These are phyloP conservation scores for Pseudomyrmex cubaensis DNA, from an alignment of 1,140 invertebrate species.

Conservation along the genomic window DNA sequence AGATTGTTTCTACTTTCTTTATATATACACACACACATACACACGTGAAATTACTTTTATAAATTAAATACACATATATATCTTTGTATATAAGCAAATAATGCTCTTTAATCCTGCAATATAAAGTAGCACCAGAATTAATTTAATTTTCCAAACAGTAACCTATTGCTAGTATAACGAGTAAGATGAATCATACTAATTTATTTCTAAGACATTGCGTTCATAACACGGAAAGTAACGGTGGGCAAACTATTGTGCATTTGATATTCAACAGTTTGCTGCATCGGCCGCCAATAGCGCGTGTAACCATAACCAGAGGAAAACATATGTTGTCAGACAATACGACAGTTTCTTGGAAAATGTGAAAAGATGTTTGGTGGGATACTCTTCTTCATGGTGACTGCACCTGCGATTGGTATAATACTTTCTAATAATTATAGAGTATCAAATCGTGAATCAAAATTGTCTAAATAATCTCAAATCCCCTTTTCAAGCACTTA, in stretches of 20 bases:
- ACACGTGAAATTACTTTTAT: not conserved
- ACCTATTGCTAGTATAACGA: constrained; percentile 71
- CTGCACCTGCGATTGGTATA: constrained; percentile 82
- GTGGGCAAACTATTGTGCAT: constrained; percentile 82
- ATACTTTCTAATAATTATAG: constrained; percentile 78
- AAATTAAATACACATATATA: not conserved
- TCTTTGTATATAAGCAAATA: not conserved
- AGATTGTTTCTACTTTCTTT: not conserved
- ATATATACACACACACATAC: too few relatives aligned
- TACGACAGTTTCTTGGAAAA: constrained; percentile 76
- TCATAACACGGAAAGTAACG: constrained; percentile 73
- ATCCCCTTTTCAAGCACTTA: constrained; percentile 72
- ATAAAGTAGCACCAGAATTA: not conserved
- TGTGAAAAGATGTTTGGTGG: constrained; percentile 77
- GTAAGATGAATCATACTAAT: constrained; percentile 75
- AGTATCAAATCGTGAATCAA: constrained; percentile 70
- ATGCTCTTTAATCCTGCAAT: not conserved
- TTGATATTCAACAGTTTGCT: constrained; percentile 84
- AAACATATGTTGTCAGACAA: constrained; percentile 77
- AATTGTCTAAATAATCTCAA: constrained; percentile 73
- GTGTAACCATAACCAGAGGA: constrained; percentile 75
- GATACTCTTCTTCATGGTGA: constrained; percentile 79
- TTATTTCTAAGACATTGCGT: constrained; percentile 74
- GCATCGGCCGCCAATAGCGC: constrained; percentile 76
- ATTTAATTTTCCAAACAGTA: constrained; percentile 71